Conservation (phyloP, 2,113 vertebrate species). For the Scomber japonicus region DNA sequence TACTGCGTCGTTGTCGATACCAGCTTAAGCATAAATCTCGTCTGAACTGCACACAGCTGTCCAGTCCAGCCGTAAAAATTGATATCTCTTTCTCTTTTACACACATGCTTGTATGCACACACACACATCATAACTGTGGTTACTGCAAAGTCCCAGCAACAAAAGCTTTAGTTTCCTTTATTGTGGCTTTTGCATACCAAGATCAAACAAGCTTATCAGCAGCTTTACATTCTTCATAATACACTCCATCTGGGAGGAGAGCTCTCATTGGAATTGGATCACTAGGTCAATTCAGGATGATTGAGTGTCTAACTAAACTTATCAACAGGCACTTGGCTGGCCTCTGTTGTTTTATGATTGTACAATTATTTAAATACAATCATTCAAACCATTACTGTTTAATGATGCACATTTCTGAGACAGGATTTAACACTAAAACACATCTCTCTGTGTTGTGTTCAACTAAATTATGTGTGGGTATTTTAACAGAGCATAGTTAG, state of each 20-base stretch:
- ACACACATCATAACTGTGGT: constrained; percentile 55
- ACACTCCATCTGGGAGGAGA: constrained; percentile 51
- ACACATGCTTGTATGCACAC: constrained; percentile 11
- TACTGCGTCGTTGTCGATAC: neutral
- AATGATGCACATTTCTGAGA: constrained; percentile 10
- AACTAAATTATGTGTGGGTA: constrained; percentile 59
- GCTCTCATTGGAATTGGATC: constrained; percentile 49
- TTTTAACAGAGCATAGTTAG: constrained; percentile 58
- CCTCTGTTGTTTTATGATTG: constrained; percentile 48
- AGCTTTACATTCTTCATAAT: constrained; percentile 55
- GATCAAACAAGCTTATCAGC: constrained; percentile 73
- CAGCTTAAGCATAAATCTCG: neutral
- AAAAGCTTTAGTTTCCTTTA: constrained; percentile 66
- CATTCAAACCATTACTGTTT: constrained; percentile 17
- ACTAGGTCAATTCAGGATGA: constrained; percentile 14
- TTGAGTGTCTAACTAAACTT: constrained; percentile 17
- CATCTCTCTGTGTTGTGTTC: constrained; percentile 8
- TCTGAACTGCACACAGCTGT: neutral
- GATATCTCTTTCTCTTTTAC: neutral
- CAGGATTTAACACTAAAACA: constrained; percentile 41
- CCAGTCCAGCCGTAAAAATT: neutral
- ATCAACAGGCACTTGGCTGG: constrained; percentile 35
- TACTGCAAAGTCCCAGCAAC: constrained; percentile 30
- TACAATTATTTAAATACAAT: constrained; percentile 36
- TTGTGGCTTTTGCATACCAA: constrained; percentile 64